A percentile compares a stretch with the other conserved stretches of the same genome.
phyloP scores from a whole-genome alignment of 2,888 invertebrate species.

The Cylindroiulus punctatus region DNA sequence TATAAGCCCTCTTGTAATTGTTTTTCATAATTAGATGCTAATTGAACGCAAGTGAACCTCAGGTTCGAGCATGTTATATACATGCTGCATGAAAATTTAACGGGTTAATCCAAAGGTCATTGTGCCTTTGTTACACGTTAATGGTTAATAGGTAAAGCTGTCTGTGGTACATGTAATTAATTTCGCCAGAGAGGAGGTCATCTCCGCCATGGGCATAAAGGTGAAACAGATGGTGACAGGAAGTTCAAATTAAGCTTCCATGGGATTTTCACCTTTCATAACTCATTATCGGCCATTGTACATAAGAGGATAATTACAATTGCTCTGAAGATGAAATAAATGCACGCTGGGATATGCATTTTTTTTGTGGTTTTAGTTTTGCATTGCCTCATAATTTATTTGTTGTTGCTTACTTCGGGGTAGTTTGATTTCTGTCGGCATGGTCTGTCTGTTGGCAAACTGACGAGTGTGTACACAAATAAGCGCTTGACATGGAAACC shows the following conservation, averaged over 20 bases:
- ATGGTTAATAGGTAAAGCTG: not conserved
- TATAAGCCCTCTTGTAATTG: not conserved
- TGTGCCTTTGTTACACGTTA: not conserved
- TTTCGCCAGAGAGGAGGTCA: not conserved
- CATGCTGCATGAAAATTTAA: not conserved
- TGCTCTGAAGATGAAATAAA: not conserved
- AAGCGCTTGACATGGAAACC: constrained; percentile 41
- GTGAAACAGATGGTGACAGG: not conserved
- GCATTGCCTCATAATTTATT: not conserved
- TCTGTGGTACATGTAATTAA: not conserved
- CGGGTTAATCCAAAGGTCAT: not conserved
- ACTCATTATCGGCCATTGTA: not conserved
- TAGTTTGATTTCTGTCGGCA: not conserved
- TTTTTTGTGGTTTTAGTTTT: not conserved
- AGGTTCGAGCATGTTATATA: not conserved
- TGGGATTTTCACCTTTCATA: not conserved
- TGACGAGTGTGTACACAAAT: constrained; percentile 6
- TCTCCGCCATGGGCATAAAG: not conserved
- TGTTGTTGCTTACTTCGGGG: not conserved
- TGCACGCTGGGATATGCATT: not conserved
- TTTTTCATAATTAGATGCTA: not conserved
- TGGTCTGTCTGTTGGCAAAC: constrained; percentile 13
- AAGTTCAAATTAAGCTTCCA: not conserved
- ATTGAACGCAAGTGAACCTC: not conserved
- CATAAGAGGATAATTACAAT: not conserved